Base-by-base conservation (phyloP, 2,888 invertebrate genomes). In the Philopedon plagiatum region DNA sequence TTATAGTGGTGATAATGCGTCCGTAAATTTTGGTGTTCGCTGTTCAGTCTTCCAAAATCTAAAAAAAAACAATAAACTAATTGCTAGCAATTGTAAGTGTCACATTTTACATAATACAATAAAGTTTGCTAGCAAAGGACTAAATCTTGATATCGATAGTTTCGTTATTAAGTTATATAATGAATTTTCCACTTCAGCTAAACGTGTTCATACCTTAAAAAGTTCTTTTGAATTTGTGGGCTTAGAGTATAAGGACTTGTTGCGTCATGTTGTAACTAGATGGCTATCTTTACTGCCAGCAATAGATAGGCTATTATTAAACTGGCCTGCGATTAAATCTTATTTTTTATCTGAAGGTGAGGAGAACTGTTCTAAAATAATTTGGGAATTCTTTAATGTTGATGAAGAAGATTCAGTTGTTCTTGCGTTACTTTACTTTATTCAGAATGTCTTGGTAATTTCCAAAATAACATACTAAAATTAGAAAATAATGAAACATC, bases 171-270 rank as follows among this genome's bases (percentile, higher is more conserved):
- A 68, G 34, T 4, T 56, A 11, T 71, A 58, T 26, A 58, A 34
- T 15, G 58, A 71, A 11, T 71, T 71, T 71, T 63, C 64, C 1
- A n/a, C 9, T 34, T 18, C 57, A 19, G 57, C 71, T 2, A 71
- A 71, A 34, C 49, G 71, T 13, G 63, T 64, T 1, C 9, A 60
- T 21, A 51, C 44, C 21, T 32, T 71, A 19, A 71, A 71, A 58
- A 7, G 9, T 2, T 71, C 65, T 65, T 71, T 71, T 54, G 13
- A 54, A 1, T 54, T 29, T n/a, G 54, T 26, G 13, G 54, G 29
- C 29, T 13, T 54, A 29, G 54, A 54, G 29, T 54, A 54, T 9
- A 54, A 26, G 29, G 7, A 13, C n/a, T 21, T 54, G 5, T 9
- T 54, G 13, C 9, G 54, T 7, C 54, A 54, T 54, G 54, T 54